A percentile compares a stretch with the other conserved stretches of the same genome.
These are phyloP conservation scores for Sciurus carolinensis DNA, from an alignment of 2,797 vertebrate species.

Conservation along the genomic window DNA sequence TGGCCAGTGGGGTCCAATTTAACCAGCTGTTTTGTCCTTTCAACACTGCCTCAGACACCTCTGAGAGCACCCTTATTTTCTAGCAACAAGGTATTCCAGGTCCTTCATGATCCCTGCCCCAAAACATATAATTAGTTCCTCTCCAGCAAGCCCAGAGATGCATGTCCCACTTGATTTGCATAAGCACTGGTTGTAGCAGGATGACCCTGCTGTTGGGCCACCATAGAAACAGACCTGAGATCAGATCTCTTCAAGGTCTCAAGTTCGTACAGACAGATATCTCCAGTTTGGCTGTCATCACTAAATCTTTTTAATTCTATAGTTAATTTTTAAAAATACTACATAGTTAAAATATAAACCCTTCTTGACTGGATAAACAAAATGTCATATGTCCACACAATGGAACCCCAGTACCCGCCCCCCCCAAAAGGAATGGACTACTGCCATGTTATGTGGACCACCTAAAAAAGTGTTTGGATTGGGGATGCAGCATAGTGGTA, in stretches of 20 bases:
- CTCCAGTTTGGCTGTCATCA: not conserved
- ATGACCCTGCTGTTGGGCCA: not conserved
- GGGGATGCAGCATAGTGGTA: not conserved
- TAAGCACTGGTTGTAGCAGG: not conserved
- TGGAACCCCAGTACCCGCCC: not conserved
- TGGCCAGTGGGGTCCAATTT: not conserved
- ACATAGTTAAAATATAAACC: constrained; percentile 11
- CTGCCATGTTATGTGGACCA: not conserved
- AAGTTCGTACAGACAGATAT: not conserved
- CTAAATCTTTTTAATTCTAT: not conserved
- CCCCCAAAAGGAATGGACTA: not conserved
- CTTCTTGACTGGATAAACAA: not conserved
- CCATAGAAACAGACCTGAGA: not conserved
- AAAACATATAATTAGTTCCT: not conserved
- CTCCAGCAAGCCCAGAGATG: not conserved
- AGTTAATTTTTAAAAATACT: not conserved
- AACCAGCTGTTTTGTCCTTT: constrained; percentile 10
- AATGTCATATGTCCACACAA: not conserved
- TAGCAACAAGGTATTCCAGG: not conserved
- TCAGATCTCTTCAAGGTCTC: not conserved
- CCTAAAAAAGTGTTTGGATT: not conserved
- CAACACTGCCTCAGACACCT: not conserved
- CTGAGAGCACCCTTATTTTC: constrained; percentile 48
- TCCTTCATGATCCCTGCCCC: not conserved
- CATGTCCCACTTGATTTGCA: not conserved